Evolutionary conservation across 2,888 invertebrate species (phyloP).

Genomic region (Steinernema hermaphroditum): DNA sequence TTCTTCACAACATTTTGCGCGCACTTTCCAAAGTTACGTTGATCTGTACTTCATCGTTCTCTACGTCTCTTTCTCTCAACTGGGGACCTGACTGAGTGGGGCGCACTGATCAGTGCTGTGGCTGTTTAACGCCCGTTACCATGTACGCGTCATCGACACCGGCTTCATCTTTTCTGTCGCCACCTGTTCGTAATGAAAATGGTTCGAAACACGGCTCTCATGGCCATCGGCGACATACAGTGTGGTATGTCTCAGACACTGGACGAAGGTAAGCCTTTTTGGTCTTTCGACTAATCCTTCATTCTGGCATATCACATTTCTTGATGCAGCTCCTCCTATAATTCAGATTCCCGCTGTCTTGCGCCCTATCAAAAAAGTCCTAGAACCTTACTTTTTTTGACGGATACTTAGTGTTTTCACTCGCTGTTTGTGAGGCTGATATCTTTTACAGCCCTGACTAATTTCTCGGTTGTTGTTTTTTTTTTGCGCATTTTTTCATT

Average conservation of each 20-base stretch:
- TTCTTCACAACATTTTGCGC: background rate
- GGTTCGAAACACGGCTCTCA: background rate
- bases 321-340: no score
- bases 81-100: background rate
- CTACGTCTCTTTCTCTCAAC: background rate
- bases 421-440: no score
- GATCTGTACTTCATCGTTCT: background rate
- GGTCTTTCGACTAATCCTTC: no score
- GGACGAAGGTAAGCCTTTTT: background rate
- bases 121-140: background rate
- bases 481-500: no score
- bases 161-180: slow-evolving; percentile 1
- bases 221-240: slow-evolving; percentile 9
- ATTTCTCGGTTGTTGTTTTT: no score
- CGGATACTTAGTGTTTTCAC: no score
- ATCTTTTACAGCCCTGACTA: no score
- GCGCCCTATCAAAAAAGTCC: no score
- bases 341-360: no score
- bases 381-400: no score
- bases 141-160: slow-evolving; percentile 5
- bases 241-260: slow-evolving; percentile 21
- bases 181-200: background rate
- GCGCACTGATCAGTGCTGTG: background rate
- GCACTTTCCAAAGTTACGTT: slow-evolving; percentile 2
- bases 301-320: no score